Conservation (phyloP, 2,797 vertebrate species). For the Sebastes trivittatus region DNA sequence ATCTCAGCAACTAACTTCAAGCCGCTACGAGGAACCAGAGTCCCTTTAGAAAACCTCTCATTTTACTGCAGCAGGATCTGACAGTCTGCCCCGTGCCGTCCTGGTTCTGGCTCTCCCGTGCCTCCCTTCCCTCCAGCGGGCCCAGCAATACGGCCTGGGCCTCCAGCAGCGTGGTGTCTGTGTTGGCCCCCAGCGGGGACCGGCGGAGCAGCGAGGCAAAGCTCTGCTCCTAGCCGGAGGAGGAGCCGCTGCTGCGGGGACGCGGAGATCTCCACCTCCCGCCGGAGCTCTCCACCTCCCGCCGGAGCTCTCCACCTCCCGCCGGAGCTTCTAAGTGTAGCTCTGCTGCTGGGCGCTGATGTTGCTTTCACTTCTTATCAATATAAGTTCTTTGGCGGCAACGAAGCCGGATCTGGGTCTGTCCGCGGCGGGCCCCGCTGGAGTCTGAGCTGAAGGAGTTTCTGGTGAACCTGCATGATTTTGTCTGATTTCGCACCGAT, state of each 20-base stretch:
- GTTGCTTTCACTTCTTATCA: too few relatives aligned
- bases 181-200: neutral
- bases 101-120: neutral
- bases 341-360: too few relatives aligned
- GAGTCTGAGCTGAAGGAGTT: neutral
- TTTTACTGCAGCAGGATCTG: neutral
- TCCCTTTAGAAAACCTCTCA: neutral
- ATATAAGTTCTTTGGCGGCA: neutral
- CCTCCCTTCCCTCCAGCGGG: too few relatives aligned
- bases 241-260: neutral
- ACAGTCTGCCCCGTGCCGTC: neutral
- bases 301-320: neutral
- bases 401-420: neutral
- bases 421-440: fast-evolving
- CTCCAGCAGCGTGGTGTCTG: too few relatives aligned
- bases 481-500: neutral
- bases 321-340: neutral
- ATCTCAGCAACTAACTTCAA: neutral
- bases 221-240: neutral
- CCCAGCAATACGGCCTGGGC: too few relatives aligned
- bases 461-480: neutral
- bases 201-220: neutral
- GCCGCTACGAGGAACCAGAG: neutral
- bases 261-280: neutral
- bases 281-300: neutral